These are phyloP conservation scores for Polyodon spathula DNA, from an alignment of 2,113 vertebrate species.

Conservation along the genomic window DNA sequence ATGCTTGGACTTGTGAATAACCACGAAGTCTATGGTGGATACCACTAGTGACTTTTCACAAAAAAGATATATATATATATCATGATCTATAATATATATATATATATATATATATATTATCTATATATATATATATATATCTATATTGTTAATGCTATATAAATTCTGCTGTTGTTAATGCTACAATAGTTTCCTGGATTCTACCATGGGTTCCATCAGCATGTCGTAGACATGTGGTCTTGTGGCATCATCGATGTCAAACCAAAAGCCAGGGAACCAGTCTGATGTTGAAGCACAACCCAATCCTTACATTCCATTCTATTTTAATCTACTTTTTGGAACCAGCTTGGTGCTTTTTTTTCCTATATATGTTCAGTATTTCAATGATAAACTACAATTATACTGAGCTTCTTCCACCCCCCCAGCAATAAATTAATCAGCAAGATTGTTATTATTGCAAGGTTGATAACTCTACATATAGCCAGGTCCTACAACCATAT, in stretches of 20 bases:
- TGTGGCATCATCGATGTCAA: background rate
- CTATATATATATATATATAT: no score
- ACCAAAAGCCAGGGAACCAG: background rate
- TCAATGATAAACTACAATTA: constrained; percentile 18
- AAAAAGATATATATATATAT: no score
- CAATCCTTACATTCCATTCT: constrained; percentile 4
- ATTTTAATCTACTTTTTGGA: constrained; percentile 12
- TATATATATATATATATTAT: no score
- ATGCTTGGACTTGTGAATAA: no score
- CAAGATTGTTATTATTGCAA: constrained; percentile 39
- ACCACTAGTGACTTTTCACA: no score
- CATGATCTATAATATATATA: no score
- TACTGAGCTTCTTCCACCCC: background rate
- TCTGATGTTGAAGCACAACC: background rate
- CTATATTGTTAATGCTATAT: no score
- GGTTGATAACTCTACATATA: constrained; percentile 52
- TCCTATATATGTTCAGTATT: constrained; percentile 6
- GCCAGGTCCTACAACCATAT: constrained; percentile 51
- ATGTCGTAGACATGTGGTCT: background rate
- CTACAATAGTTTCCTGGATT: no score
- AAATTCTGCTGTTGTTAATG: no score
- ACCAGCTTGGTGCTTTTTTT: background rate
- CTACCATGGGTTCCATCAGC: background rate
- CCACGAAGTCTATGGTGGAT: no score
- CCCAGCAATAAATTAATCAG: constrained; percentile 13